phyloP scores from a whole-genome alignment of 2,888 invertebrate genomes.

The Tachina lurida region DNA sequence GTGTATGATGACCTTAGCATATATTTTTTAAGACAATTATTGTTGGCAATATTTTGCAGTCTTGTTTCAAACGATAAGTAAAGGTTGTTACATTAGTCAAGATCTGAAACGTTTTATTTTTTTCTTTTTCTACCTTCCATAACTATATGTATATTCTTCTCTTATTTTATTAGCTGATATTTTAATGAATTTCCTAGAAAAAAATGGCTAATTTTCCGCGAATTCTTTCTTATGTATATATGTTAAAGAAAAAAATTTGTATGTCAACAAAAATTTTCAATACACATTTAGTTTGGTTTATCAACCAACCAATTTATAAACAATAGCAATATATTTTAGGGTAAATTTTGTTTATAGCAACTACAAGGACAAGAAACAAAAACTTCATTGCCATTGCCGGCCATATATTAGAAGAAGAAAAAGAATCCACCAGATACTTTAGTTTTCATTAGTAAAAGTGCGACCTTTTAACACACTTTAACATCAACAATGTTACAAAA shows the following conservation, averaged over 20 bases:
- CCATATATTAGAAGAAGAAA: slow-evolving; percentile 34
- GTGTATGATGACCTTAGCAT: no score
- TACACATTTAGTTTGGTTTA: slow-evolving; percentile 4
- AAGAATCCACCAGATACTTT: slow-evolving; percentile 39
- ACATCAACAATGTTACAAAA: slow-evolving; percentile 49
- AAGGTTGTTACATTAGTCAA: no score
- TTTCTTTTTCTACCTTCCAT: neutral
- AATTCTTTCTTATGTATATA: neutral
- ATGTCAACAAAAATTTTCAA: neutral
- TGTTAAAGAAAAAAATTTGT: slow-evolving; percentile 11
- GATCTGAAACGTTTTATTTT: no score
- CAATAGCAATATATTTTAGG: neutral
- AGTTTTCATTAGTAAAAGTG: slow-evolving; percentile 42
- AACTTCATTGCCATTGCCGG: slow-evolving; percentile 17
- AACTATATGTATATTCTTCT: neutral
- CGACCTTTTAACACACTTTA: slow-evolving; percentile 57
- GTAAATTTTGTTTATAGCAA: neutral
- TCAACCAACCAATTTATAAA: neutral
- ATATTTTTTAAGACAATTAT: no score
- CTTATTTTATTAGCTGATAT: neutral
- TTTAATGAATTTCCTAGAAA: neutral
- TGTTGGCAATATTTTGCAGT: no score
- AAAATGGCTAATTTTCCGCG: neutral
- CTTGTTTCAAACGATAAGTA: no score
- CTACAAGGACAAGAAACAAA: slow-evolving; percentile 49